Conservation (phyloP, 2,113 vertebrate species). For the Hyperoodon ampullatus region DNA sequence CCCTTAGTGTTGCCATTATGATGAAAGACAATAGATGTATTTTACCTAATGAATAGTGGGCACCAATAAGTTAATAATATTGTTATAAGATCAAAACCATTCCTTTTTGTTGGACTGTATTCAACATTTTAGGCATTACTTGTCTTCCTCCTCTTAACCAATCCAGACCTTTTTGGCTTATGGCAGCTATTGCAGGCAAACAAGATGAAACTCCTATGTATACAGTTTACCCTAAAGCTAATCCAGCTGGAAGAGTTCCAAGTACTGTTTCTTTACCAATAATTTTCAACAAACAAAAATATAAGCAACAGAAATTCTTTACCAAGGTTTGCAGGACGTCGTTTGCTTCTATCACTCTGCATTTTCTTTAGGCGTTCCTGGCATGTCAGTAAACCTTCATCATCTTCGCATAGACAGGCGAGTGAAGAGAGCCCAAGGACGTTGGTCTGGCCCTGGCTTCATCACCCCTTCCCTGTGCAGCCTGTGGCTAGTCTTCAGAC, state of each 20-base stretch:
- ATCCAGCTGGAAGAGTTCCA: not conserved
- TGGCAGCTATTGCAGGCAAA: not conserved
- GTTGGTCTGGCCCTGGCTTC: not conserved
- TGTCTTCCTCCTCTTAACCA: not conserved
- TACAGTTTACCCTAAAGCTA: not conserved
- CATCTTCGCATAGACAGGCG: not conserved
- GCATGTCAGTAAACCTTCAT: not conserved
- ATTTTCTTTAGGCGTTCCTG: not conserved
- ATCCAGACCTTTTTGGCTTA: not conserved
- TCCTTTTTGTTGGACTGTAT: not conserved
- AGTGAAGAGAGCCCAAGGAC: not conserved
- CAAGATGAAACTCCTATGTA: not conserved
- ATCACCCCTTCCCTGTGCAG: no score
- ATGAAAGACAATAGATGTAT: not conserved
- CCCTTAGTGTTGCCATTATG: not conserved
- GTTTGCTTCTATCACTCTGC: not conserved
- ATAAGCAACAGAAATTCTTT: not conserved
- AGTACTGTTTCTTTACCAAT: not conserved
- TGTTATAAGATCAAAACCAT: not conserved
- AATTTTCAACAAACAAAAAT: conserved; percentile 12
- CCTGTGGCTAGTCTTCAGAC: not conserved
- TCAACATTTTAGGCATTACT: not conserved
- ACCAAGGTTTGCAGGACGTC: not conserved
- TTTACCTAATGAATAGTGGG: not conserved
- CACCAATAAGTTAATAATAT: not conserved